These are phyloP conservation scores for Nymphalis polychloros DNA, from an alignment of 2,888 invertebrate genomes.

Conservation along the genomic window DNA sequence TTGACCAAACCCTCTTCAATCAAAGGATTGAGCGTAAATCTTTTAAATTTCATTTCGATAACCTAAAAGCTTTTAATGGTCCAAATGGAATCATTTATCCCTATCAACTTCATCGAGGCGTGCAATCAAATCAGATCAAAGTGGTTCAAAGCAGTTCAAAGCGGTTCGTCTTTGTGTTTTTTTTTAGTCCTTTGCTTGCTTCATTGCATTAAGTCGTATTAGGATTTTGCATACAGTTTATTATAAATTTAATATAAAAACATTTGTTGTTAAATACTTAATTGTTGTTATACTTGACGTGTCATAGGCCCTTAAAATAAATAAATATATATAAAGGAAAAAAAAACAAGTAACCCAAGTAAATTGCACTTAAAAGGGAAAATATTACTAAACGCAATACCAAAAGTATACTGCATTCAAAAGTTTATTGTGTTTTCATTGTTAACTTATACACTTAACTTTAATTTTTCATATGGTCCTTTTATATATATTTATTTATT, in stretches of 20 bases:
- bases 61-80: constrained; percentile 37
- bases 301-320: no score
- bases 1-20: constrained; percentile 30
- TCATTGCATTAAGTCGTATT: constrained; percentile 20
- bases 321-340: no score
- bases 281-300: no score
- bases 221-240: constrained; percentile 5
- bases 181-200: constrained; percentile 29
- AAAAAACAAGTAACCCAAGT: no score
- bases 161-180: constrained; percentile 35
- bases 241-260: background rate
- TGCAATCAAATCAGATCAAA: constrained; percentile 42
- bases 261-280: no score
- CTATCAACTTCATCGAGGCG: constrained; percentile 36
- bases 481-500: no score
- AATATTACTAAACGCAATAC: no score
- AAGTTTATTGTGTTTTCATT: no score
- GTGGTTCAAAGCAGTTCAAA: constrained; percentile 44
- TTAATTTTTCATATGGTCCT: no score
- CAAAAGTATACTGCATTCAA: no score
- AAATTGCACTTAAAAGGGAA: no score
- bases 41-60: constrained; percentile 38
- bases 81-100: constrained; percentile 34
- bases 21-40: constrained; percentile 32
- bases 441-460: no score